Base-by-base conservation (phyloP, 2,888 invertebrate species). In the Pseudococcus longispinus region DNA sequence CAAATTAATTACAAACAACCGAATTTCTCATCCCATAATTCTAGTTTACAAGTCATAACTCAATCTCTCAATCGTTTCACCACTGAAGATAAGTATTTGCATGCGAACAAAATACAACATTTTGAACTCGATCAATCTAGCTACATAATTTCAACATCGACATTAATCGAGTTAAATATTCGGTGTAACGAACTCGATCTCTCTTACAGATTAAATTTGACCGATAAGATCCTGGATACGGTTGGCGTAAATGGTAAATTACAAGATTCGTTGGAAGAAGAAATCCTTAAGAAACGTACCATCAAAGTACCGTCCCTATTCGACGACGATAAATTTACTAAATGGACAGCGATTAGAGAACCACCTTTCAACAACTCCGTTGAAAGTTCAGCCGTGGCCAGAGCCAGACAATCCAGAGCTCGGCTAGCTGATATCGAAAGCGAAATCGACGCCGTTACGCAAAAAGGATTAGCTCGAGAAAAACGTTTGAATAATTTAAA, bases 371-470 rank as follows among this genome's bases (percentile, higher is more conserved):
- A 92, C 80, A 89, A 90, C 15, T 89, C 90, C 1, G 89, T 88
- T 0, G 91, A 92, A 0, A 92, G 92, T 88, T 93, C 93, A 0
- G 95, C 95, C 0, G 92, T 92, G 26, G 91, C 92, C 80, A 91
- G 95, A 83, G 95, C 95, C 0, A 93, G 93, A 89, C 93, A 92
- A 42, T 92, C 94, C 1, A 92, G 94, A 88, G 94, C 94, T 13
- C 93, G 95, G 83, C 91, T 95, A 23, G 92, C 92, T 55, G 95
- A 95, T 89, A 91, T 96, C 74, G 95, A 95, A 89, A 93, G 93
- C 84, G 95, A 96, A 90, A 95, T 95, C 94, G 93, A 93, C 70
- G 94, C 94, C 89, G 91, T 95, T 88, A 93, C 92, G 23, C 94
- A 95, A 89, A 93, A 94, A 89, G 93, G 93, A 89, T 94, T 93